Conservation (phyloP, 2,113 vertebrate species). For the Bettongia penicillata region DNA sequence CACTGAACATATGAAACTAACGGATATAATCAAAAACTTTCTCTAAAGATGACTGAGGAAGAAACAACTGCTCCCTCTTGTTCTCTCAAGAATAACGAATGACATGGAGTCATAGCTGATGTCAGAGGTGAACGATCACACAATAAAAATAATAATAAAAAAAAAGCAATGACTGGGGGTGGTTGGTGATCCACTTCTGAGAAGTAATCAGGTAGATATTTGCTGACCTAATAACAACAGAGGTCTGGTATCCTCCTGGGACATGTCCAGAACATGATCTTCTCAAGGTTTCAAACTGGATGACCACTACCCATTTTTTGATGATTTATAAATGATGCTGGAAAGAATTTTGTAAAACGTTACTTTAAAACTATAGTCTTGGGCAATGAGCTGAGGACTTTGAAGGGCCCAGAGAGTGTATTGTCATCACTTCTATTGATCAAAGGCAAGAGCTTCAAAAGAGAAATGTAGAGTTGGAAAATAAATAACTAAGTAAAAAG, state of each 20-base stretch:
- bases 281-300: not conserved
- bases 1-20: not conserved
- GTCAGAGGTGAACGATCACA: not conserved
- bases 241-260: not conserved
- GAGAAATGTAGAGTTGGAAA: not conserved
- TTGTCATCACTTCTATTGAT: not conserved
- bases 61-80: not conserved
- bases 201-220: not conserved
- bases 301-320: not conserved
- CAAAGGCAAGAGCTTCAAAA: not conserved
- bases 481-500: not conserved
- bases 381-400: not conserved
- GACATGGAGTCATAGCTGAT: not conserved
- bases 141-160: not conserved
- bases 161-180: not conserved
- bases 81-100: not conserved
- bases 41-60: not conserved
- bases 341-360: not conserved
- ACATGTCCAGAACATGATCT: not conserved
- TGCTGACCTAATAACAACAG: not conserved
- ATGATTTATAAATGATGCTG: not conserved
- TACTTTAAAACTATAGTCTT: not conserved
- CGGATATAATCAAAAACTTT: not conserved
- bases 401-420: not conserved
- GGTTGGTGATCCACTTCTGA: not conserved